A percentile compares a stretch with the other conserved stretches of the same genome.
Evolutionary conservation across 2,888 invertebrate species (phyloP).

Genomic region (Clanis bilineata): DNA sequence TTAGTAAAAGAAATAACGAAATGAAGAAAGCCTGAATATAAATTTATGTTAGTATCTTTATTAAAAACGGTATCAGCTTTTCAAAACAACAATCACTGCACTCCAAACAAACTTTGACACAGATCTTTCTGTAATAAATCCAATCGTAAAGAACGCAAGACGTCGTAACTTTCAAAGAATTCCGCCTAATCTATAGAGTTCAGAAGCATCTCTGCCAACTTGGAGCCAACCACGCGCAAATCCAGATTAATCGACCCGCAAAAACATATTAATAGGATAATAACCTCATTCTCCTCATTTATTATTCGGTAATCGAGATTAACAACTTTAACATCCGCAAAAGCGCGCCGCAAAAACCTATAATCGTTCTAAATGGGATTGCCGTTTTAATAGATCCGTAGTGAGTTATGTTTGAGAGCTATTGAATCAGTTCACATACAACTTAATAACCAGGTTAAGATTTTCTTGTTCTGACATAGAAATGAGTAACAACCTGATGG

Average conservation of each 20-base stretch:
- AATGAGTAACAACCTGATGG: not conserved
- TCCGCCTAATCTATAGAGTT: not conserved
- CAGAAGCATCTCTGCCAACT: not conserved
- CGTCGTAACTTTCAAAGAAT: not conserved
- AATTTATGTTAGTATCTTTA: no score
- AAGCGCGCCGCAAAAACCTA: conserved; percentile 32
- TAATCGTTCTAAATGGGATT: conserved; percentile 42
- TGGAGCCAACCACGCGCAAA: not conserved
- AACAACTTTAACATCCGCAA: conserved; percentile 33
- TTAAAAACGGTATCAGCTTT: not conserved
- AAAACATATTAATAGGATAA: conserved; percentile 19
- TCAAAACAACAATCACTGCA: not conserved
- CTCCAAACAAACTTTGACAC: not conserved
- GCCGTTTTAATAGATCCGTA: conserved; percentile 25
- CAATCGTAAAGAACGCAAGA: not conserved
- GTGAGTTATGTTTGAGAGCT: not conserved
- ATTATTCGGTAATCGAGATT: conserved; percentile 35
- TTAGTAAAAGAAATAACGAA: no score
- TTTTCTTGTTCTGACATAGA: not conserved
- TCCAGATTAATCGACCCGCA: not conserved
- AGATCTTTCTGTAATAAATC: not conserved
- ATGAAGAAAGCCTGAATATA: no score
- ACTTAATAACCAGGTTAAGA: not conserved
- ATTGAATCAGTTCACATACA: not conserved
- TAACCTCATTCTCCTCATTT: conserved; percentile 14